Conservation (phyloP, 2,888 invertebrate genomes). For the Pinctada fucata region DNA sequence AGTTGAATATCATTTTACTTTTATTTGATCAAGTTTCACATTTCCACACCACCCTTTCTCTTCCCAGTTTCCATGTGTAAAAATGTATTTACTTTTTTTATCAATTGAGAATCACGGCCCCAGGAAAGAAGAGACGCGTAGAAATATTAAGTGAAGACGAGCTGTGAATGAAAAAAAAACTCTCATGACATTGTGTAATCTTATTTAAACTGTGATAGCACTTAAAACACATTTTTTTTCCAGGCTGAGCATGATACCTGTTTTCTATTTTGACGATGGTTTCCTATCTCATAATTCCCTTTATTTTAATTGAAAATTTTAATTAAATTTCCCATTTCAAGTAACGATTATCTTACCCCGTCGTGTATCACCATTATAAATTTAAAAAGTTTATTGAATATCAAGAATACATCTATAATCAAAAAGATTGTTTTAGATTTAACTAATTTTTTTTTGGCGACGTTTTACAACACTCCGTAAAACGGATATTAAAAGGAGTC, state of each 20-base stretch:
- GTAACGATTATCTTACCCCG: not conserved
- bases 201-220: not conserved
- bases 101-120: not conserved
- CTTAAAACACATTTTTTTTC: slow-evolving; percentile 1
- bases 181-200: slow-evolving; percentile 1
- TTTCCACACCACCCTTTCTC: not conserved
- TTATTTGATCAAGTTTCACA: not conserved
- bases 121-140: not conserved
- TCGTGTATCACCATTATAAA: slow-evolving; percentile 3
- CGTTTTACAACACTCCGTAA: not conserved
- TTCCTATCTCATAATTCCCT: not conserved
- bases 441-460: not conserved
- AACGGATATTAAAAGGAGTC: not conserved
- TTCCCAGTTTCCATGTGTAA: not conserved
- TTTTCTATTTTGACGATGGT: not conserved
- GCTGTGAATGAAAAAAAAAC: not conserved
- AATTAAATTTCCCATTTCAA: not conserved
- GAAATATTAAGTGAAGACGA: not conserved
- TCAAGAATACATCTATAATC: not conserved
- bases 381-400: slow-evolving; percentile 4
- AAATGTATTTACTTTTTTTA: not conserved
- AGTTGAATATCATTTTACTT: not conserved
- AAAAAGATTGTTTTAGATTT: not conserved
- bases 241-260: not conserved
- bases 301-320: slow-evolving; percentile 2